These are phyloP conservation scores for Pseudococcus viburni DNA, from an alignment of 2,888 invertebrate species.

Conservation along the genomic window DNA sequence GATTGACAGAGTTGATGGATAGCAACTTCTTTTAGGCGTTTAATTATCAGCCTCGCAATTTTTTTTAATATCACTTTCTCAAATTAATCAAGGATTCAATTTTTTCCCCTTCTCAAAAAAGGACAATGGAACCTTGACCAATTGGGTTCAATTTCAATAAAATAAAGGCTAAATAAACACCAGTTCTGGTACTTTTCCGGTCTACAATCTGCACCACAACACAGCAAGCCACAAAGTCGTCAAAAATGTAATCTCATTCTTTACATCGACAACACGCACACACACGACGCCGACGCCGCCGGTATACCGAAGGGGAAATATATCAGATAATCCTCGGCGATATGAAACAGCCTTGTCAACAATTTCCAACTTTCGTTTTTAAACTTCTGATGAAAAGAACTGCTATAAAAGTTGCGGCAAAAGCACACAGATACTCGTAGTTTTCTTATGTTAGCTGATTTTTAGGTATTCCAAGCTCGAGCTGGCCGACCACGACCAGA, in stretches of 20 bases:
- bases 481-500: neutral
- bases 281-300: neutral
- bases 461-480: constrained; percentile 3
- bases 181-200: neutral
- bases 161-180: neutral
- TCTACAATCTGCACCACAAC: neutral
- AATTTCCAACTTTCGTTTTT: constrained; percentile 32
- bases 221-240: constrained; percentile 30
- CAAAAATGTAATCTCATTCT: constrained; percentile 43
- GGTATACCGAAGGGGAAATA: constrained; percentile 21
- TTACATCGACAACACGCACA: neutral
- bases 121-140: no score
- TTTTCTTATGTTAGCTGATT: constrained; percentile 14
- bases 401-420: constrained; percentile 30
- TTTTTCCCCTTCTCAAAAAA: no score
- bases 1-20: no score
- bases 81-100: no score
- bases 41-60: no score
- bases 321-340: constrained; percentile 35
- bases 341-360: constrained; percentile 45
- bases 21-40: no score
- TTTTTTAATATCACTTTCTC: no score
- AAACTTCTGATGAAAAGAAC: constrained; percentile 35
- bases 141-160: neutral
- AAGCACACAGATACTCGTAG: neutral